Evolutionary conservation across 1,140 invertebrate genomes (phyloP).

Genomic region (Bombus sylvicola): DNA sequence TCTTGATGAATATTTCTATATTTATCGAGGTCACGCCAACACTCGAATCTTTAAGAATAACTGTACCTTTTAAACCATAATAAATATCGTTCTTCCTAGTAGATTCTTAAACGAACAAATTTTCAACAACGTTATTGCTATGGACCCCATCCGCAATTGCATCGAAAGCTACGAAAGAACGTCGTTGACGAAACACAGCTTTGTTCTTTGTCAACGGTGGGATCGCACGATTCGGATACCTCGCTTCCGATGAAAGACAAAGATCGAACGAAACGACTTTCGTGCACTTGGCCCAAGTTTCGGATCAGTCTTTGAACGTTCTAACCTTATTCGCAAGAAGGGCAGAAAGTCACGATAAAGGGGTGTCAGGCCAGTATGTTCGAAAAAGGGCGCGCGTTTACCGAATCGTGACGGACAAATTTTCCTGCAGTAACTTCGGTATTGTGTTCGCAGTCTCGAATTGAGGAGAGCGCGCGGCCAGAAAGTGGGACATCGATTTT

Average conservation of each 20-base stretch:
- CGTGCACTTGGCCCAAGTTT: neutral
- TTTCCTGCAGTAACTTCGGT: neutral
- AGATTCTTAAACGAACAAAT: no score
- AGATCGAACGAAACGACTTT: neutral
- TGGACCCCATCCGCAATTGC: no score
- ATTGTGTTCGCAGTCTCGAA: neutral
- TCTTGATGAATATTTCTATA: no score
- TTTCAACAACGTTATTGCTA: no score
- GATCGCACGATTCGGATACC: neutral
- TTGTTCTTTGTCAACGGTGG: neutral
- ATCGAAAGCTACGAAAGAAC: no score
- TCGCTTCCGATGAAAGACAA: no score
- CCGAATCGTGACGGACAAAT: neutral
- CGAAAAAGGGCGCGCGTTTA: neutral
- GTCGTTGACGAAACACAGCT: no score
- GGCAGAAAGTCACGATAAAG: neutral
- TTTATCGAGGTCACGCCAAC: no score
- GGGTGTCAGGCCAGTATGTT: neutral
- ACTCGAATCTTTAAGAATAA: no score
- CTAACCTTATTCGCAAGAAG: neutral
- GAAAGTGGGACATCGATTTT: conserved; percentile 33
- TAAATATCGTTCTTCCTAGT: no score
- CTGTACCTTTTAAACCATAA: no score
- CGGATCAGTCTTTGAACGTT: neutral
- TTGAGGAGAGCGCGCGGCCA: conserved; percentile 14